Base-by-base conservation (phyloP, 2,888 invertebrate species). In the Minunthozetes semirufus region DNA sequence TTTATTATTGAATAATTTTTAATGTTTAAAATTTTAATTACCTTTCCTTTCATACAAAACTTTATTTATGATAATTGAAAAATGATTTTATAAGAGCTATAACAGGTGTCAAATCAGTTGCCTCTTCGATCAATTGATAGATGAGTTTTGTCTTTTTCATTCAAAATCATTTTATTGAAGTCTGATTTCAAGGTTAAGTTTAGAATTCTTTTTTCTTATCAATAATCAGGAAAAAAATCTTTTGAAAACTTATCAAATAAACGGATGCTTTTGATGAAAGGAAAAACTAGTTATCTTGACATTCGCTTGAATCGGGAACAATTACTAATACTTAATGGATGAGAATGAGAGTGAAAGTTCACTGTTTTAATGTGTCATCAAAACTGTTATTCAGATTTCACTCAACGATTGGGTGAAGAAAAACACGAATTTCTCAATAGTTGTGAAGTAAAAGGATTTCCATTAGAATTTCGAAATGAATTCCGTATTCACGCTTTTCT, bases 301-400 rank as follows among this genome's bases (percentile, higher is more conserved):
- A 56, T 22, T 25, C 25, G 9, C 8, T 56, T 1, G 25, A 13
- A 56, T 22, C 25, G 56, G 19, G 19, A 56, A 22, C 13, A 25
- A 56, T 22, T 6, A 5, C 22, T 56, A 56, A 56, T 11, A 50
- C 13, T 42, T 42, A 42, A 42, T 42, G 42, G 42, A 50, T 56
- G 22, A 59, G 11, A 59, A 22, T 17, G 27, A 27, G 59, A 59
- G 59, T 59, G 59, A 59, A 59, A 59, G 59, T 59, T 59, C 29
- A 59, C 13, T 59, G 59, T 59, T 27, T 15, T 59, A 27, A 13
- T 42, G 29, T 59, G 19, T 29, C 25, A 56, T 56, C 56, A 25
- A 25, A 56, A n/a, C n/a, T 56, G 2, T 56, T 56, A 22, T 22
- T 56, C 22, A 19, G n/a, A 9, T 56, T 56, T 56, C 13, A 25